phyloP scores from a whole-genome alignment of 1,140 invertebrate genomes.

The Leptinotarsa texana region DNA sequence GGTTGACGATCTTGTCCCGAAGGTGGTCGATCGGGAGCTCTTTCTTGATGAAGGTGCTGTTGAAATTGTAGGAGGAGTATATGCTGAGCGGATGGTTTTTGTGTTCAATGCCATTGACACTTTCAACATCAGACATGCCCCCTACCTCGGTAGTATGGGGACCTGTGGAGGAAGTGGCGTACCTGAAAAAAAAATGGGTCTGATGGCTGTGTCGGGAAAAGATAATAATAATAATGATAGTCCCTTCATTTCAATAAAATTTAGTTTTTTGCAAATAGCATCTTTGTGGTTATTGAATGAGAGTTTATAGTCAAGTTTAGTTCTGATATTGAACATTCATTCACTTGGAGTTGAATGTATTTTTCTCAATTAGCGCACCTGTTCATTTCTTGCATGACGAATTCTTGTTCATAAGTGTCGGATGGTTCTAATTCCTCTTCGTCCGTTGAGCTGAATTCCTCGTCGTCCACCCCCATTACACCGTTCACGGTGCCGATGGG shows the following conservation, averaged over 20 bases:
- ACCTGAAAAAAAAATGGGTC: neutral
- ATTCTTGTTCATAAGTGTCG: conserved; percentile 36
- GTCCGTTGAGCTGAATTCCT: conserved; percentile 26
- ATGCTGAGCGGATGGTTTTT: conserved; percentile 27
- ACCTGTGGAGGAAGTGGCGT: neutral
- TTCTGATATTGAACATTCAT: conserved; percentile 22
- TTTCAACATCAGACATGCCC: conserved; percentile 30
- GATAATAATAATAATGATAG: too few relatives aligned
- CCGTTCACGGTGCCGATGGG: conserved; percentile 35
- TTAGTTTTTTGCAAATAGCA: too few relatives aligned
- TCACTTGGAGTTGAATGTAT: neutral
- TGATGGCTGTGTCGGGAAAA: too few relatives aligned
- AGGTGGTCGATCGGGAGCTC: conserved; percentile 44
- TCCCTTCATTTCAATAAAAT: too few relatives aligned
- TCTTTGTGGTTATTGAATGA: too few relatives aligned
- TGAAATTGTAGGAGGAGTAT: conserved; percentile 42
- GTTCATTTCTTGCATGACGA: conserved; percentile 35
- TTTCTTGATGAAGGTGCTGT: conserved; percentile 33
- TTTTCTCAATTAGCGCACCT: conserved; percentile 26
- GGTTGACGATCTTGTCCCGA: conserved; percentile 31
- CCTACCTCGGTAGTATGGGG: neutral
- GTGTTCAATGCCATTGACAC: conserved; percentile 20
- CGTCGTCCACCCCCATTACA: conserved; percentile 13
- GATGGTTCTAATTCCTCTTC: conserved; percentile 25
- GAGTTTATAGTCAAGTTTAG: too few relatives aligned